Evolutionary conservation across 2,888 invertebrate species (phyloP).

Genomic region (Cantharis rustica): DNA sequence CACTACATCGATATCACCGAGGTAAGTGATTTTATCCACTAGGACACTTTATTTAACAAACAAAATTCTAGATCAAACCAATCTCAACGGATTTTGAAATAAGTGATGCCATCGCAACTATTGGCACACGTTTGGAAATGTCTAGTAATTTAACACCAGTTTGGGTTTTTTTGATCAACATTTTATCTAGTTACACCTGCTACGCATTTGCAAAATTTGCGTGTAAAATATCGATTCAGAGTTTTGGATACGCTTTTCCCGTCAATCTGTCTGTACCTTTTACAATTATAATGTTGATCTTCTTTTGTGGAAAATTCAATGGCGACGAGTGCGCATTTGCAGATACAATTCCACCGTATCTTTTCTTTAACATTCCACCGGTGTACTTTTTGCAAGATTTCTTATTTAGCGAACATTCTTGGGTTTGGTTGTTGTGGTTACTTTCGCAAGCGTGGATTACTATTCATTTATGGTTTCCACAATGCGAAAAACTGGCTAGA

Average conservation of each 20-base stretch:
- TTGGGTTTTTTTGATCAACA: constrained; percentile 69
- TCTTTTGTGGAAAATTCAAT: constrained; percentile 68
- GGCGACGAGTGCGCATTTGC: constrained; percentile 73
- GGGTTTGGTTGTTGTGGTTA: constrained; percentile 83
- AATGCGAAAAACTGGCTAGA: constrained; percentile 79
- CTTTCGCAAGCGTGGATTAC: constrained; percentile 87
- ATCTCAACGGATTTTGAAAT: constrained; percentile 48
- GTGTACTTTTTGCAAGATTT: constrained; percentile 61
- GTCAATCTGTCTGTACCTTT: constrained; percentile 77
- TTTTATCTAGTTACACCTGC: constrained; percentile 67
- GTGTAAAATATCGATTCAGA: constrained; percentile 88
- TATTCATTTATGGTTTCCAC: constrained; percentile 83
- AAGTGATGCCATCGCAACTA: constrained; percentile 39
- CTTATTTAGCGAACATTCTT: constrained; percentile 66
- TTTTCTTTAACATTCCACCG: constrained; percentile 75
- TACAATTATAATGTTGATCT: constrained; percentile 70
- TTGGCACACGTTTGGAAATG: constrained; percentile 30
- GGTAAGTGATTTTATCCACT: constrained; percentile 49
- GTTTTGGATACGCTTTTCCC: constrained; percentile 85
- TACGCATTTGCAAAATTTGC: constrained; percentile 78
- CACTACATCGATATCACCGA: constrained; percentile 61
- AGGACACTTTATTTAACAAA: background rate
- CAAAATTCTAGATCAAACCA: constrained; percentile 57
- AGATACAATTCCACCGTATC: constrained; percentile 79
- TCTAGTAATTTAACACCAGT: constrained; percentile 54